phyloP scores from a whole-genome alignment of 2,888 invertebrate species.

The Boloria euphrosyne region DNA sequence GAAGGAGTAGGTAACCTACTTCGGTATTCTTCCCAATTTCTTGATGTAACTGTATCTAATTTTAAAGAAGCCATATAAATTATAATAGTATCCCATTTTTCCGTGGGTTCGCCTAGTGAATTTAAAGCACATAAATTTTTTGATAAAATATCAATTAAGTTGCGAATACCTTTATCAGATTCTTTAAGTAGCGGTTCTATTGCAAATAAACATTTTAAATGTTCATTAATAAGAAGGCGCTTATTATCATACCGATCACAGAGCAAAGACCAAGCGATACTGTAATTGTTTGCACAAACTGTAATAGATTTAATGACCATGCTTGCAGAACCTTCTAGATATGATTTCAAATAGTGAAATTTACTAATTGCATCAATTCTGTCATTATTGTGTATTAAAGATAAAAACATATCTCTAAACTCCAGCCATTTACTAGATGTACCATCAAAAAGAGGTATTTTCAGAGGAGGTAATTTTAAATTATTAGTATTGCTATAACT shows the following conservation, averaged over 20 bases:
- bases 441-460: neutral
- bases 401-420: slow-evolving; percentile 7
- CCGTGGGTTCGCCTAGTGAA: slow-evolving; percentile 31
- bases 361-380: slow-evolving; percentile 17
- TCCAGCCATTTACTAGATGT: neutral
- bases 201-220: slow-evolving; percentile 33
- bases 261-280: slow-evolving; percentile 31
- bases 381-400: slow-evolving; percentile 30
- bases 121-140: slow-evolving; percentile 32
- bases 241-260: slow-evolving; percentile 36
- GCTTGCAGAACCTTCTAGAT: slow-evolving; percentile 30
- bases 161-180: slow-evolving; percentile 22
- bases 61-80: slow-evolving; percentile 36
- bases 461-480: neutral
- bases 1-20: slow-evolving; percentile 18
- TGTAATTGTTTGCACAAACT: slow-evolving; percentile 29
- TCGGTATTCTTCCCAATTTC: slow-evolving; percentile 35
- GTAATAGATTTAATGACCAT: slow-evolving; percentile 27
- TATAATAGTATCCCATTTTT: slow-evolving; percentile 35
- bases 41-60: slow-evolving; percentile 27
- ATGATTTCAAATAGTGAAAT: slow-evolving; percentile 27
- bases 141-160: slow-evolving; percentile 31
- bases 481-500: neutral
- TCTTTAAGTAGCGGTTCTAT: slow-evolving; percentile 32
- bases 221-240: slow-evolving; percentile 33